Percentiles rank a stretch among this genome's conserved stretches.
phyloP scores from a whole-genome alignment of 2,888 invertebrate species.

The Eilema sororculum region DNA sequence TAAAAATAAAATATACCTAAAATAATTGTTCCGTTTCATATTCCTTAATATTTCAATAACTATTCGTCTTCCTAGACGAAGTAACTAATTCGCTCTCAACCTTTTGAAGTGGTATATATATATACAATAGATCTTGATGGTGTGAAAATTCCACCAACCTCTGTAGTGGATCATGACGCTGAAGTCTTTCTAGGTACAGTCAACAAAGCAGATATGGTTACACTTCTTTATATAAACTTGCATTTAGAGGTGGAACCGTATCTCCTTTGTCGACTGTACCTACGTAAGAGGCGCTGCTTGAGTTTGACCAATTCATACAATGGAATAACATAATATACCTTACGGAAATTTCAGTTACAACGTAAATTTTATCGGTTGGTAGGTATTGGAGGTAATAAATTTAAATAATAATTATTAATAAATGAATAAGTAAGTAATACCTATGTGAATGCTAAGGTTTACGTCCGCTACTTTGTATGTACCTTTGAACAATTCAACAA shows the following conservation, averaged over 20 bases:
- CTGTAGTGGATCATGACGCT: neutral
- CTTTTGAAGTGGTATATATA: no score
- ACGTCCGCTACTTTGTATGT: constrained; percentile 27
- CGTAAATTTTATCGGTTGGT: constrained; percentile 23
- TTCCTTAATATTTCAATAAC: neutral
- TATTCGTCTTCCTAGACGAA: neutral
- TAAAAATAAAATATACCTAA: constrained; percentile 16
- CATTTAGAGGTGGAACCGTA: no score
- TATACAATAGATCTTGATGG: neutral
- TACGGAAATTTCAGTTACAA: neutral
- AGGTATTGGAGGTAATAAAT: constrained; percentile 10
- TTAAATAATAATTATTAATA: constrained; percentile 14
- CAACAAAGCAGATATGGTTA: no score
- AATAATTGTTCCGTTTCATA: neutral
- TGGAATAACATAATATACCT: no score
- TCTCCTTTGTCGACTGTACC: no score
- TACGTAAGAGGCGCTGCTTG: neutral
- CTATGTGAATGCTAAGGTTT: constrained; percentile 24
- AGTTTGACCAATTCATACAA: neutral
- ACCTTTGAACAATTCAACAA: constrained; percentile 36
- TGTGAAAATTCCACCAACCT: neutral
- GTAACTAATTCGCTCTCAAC: neutral
- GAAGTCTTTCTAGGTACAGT: neutral
- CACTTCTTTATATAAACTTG: no score
- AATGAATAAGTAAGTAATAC: constrained; percentile 6